Evolutionary conservation across 2,888 invertebrate species (phyloP).

Genomic region (Ormyrus rosae): DNA sequence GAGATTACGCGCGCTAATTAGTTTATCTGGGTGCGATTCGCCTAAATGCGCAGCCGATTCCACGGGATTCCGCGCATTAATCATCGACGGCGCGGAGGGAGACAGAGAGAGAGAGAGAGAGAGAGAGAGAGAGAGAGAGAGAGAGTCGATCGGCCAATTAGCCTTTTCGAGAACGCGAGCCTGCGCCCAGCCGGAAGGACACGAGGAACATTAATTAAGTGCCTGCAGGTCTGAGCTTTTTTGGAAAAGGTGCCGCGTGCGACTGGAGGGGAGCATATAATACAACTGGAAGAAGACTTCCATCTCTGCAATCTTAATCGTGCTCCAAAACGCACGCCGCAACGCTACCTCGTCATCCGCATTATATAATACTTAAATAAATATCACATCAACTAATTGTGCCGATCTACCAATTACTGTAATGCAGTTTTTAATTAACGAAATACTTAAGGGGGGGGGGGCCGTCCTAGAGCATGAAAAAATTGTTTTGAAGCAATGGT

Average conservation of each 20-base stretch:
- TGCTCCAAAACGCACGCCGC: background rate
- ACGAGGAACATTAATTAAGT: slow-evolving; percentile 17
- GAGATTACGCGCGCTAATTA: slow-evolving; percentile 65
- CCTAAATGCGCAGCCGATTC: slow-evolving; percentile 63
- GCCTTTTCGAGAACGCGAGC: background rate
- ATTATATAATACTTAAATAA: background rate
- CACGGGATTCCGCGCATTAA: slow-evolving; percentile 38
- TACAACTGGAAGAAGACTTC: background rate
- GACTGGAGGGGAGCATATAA: background rate
- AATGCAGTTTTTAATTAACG: too few relatives aligned
- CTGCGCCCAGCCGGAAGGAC: background rate
- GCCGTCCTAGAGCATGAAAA: too few relatives aligned
- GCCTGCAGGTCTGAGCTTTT: too few relatives aligned
- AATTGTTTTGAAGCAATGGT: too few relatives aligned
- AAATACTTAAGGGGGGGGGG: too few relatives aligned
- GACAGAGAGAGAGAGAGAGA: background rate
- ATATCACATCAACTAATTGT: background rate
- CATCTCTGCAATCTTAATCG: background rate
- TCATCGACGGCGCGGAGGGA: background rate
- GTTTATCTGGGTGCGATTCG: slow-evolving; percentile 67
- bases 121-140: background rate
- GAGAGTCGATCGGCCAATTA: slow-evolving; percentile 48
- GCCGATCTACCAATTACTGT: background rate
- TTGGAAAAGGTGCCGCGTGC: too few relatives aligned
- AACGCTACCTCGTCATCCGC: background rate